Evolutionary conservation across 1,140 invertebrate species (phyloP), one percentile per base, ranked within the genome.

Genomic region (Sesamia nonagrioides): DNA sequence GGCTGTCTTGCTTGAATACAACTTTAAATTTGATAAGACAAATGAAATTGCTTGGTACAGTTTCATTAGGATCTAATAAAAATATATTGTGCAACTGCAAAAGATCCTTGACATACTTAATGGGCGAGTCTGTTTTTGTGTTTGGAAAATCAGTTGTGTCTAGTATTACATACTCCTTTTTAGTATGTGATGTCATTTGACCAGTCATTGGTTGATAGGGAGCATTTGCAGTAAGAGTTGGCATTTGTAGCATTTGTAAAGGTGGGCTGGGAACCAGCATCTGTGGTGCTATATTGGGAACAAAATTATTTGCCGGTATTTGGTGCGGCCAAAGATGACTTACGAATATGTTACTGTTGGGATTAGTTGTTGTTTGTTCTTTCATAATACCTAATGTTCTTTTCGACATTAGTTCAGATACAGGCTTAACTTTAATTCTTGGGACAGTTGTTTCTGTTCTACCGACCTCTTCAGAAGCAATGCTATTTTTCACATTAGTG

Each of bases 351-450:
- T 35, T 58, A 11, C 40, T 75, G 35, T 60, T 77, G 35, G 63
- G 42, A 45, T 37, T 48, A 69, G 33, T 6, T 45, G 66, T n/a
- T 35, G 42, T 17, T 45, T 71, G 50, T 42, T 71, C 15, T 37
- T 61, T 75, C 42, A 76, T 75, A 21, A 45, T 79, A 66, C 74
- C 78, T 50, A 81, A 78, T 63, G 63, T 58, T 18, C 74, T 83
- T 18, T 86, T 71, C 18, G 91, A 79, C 91, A 93, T 91, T 40
- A 94, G 77, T 66, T 93, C 89, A 45, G 90, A 86, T 21, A 84
- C 84, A 35, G 89, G 83, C 72, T 93, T 94, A 0, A 93, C 90
- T 88, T 94, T 94, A 45, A 94, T 93, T 76, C 89, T 83, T 15
- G 88, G 90, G 68, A 40, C 58, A 15, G 78, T n/a, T 58, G 78